Conservation (phyloP, 2,113 vertebrate genomes). For the Macroglossus sobrinus region DNA sequence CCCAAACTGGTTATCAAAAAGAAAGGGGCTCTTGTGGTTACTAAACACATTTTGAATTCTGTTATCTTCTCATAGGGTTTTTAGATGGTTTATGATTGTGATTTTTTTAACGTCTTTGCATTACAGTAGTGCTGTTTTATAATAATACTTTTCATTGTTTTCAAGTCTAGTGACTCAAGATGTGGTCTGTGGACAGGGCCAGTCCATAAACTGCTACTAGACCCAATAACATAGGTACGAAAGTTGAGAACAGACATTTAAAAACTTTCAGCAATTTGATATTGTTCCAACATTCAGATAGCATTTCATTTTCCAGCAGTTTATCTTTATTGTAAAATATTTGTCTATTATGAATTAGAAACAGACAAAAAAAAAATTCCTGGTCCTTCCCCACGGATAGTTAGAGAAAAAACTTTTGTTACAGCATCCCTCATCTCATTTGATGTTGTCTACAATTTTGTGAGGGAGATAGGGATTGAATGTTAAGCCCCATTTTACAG, state of each 20-base stretch:
- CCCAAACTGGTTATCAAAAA: conserved; percentile 41
- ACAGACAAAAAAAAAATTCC: background rate
- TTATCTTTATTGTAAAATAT: background rate
- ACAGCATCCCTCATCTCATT: background rate
- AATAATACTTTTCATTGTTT: background rate
- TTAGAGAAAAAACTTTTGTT: background rate
- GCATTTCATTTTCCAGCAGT: background rate
- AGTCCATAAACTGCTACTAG: background rate
- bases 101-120: background rate
- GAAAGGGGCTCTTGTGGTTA: background rate
- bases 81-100: background rate
- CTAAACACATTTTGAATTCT: background rate
- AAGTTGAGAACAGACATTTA: background rate
- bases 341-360: background rate
- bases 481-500: background rate
- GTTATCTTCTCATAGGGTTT: background rate
- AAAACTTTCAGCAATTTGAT: background rate
- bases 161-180: background rate
- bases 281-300: background rate
- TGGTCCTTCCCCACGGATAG: background rate
- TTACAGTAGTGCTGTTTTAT: background rate
- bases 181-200: background rate
- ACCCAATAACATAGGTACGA: accelerated
- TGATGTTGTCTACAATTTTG: background rate
- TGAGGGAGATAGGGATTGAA: background rate